Percentiles rank a stretch among this genome's conserved stretches.
These are phyloP conservation scores for Fragum fragum DNA, from an alignment of 2,888 invertebrate genomes.

Conservation along the genomic window DNA sequence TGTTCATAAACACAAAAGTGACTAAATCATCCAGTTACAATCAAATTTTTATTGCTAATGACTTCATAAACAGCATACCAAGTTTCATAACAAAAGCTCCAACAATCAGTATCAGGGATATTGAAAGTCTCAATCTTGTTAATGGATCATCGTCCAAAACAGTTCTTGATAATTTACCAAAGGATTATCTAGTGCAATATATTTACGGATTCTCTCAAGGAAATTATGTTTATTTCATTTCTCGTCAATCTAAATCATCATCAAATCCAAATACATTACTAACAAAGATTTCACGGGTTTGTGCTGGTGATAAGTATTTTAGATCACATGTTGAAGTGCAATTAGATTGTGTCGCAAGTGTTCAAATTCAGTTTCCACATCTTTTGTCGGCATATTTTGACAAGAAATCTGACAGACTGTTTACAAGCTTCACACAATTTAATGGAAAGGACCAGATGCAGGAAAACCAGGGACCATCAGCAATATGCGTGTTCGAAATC, in stretches of 20 bases:
- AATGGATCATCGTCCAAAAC: conserved; percentile 65
- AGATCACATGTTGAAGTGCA: conserved; percentile 99
- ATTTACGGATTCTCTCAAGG: conserved; percentile 98
- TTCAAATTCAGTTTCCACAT: conserved; percentile 91
- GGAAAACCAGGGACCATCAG: conserved; percentile 91
- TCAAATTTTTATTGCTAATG: conserved; percentile 85
- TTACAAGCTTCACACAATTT: conserved; percentile 92
- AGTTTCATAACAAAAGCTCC: conserved; percentile 87
- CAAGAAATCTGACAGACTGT: conserved; percentile 92
- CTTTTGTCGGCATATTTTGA: conserved; percentile 97
- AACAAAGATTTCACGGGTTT: conserved; percentile 97
- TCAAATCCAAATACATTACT: conserved; percentile 89
- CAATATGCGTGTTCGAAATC: conserved; percentile 97
- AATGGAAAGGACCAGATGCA: not conserved
- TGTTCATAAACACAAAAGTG: conserved; percentile 96
- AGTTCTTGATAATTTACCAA: conserved; percentile 91
- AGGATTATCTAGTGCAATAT: conserved; percentile 97
- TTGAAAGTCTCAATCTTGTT: conserved; percentile 93
- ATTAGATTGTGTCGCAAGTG: conserved; percentile 92
- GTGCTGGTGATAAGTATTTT: conserved; percentile 97
- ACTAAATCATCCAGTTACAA: conserved; percentile 96
- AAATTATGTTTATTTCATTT: conserved; percentile 98
- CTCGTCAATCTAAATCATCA: conserved; percentile 92
- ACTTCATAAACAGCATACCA: conserved; percentile 97
- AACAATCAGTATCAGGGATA: conserved; percentile 95